Conservation (phyloP, 2,113 vertebrate genomes). For the Nothoprocta pentlandii region DNA sequence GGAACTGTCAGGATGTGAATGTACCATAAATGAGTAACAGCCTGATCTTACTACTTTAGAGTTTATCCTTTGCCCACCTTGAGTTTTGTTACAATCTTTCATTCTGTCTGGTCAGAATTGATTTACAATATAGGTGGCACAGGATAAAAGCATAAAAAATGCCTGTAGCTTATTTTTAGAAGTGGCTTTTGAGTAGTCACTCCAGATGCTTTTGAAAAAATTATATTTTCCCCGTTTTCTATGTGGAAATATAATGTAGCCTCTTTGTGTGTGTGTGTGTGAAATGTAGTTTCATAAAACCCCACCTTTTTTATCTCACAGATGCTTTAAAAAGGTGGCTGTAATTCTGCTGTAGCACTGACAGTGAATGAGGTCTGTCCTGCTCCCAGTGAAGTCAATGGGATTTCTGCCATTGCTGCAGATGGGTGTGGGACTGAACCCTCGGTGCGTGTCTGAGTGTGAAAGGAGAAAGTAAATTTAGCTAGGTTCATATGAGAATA, state of each 20-base stretch:
- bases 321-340: not conserved
- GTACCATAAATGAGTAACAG: not conserved
- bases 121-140: not conserved
- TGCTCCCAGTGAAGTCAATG: slow-evolving; percentile 5
- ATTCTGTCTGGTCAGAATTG: not conserved
- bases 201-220: not conserved
- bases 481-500: slow-evolving; percentile 25
- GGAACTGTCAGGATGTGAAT: slow-evolving; percentile 21
- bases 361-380: not conserved
- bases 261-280: no score
- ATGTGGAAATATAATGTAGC: fast-evolving
- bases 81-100: not conserved
- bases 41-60: slow-evolving; percentile 24
- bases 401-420: slow-evolving; percentile 60
- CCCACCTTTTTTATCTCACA: not conserved
- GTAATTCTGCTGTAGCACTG: not conserved
- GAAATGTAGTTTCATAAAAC: no score
- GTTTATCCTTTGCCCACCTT: slow-evolving; percentile 48
- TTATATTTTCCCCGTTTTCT: not conserved
- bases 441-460: slow-evolving; percentile 39
- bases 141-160: not conserved
- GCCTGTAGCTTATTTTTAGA: not conserved
- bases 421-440: slow-evolving; percentile 54
- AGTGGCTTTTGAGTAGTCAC: not conserved
- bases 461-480: slow-evolving; percentile 64